Conservation (phyloP, 2,888 invertebrate genomes). For the Pimpla rufipes region DNA sequence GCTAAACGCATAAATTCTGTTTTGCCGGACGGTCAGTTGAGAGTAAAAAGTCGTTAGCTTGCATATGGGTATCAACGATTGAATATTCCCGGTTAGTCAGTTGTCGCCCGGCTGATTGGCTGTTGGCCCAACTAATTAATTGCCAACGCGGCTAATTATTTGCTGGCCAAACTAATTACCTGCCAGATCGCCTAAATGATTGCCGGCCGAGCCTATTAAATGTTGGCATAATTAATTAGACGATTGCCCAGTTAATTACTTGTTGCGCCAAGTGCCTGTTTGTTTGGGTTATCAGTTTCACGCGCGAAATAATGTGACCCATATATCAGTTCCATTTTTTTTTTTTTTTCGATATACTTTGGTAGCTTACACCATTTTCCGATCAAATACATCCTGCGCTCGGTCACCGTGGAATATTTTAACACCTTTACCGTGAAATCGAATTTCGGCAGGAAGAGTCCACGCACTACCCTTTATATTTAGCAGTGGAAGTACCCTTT, state of each 20-base stretch:
- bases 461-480: conserved; percentile 40
- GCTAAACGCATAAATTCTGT: too few species aligned
- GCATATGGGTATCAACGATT: too few species aligned
- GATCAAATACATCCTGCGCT: not conserved
- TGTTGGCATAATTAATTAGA: not conserved
- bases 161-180: not conserved
- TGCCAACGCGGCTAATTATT: not conserved
- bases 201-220: not conserved
- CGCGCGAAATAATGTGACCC: not conserved
- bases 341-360: not conserved
- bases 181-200: not conserved
- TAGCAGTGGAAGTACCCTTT: conserved; percentile 34
- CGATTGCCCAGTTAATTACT: too few species aligned
- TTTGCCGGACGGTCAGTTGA: not conserved
- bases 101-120: not conserved
- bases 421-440: conserved; percentile 27
- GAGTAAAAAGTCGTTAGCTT: too few species aligned
- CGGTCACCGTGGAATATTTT: conserved; percentile 9
- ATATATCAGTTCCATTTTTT: too few species aligned
- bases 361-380: not conserved
- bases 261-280: too few species aligned
- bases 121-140: not conserved
- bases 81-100: too few species aligned
- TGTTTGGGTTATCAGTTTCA: too few species aligned
- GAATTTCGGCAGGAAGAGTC: conserved; percentile 32